phyloP scores from a whole-genome alignment of 2,888 invertebrate species.

The Clivina fossor region DNA sequence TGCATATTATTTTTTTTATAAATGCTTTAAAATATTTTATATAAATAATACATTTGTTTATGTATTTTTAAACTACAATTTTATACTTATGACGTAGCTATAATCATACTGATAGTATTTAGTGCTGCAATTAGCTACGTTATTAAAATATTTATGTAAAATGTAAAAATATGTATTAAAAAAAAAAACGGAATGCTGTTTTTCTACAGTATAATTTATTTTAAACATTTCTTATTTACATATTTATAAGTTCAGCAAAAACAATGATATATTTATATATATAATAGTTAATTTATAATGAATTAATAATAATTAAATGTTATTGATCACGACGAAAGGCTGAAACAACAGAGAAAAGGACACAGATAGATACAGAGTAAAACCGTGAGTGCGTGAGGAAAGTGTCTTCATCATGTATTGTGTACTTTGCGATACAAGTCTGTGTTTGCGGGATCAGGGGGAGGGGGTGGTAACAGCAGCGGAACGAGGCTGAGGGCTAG shows the following conservation, averaged over 20 bases:
- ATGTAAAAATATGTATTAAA: too few species aligned
- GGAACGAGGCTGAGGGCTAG: constrained; percentile 20
- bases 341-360: constrained; percentile 27
- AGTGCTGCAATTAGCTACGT: too few species aligned
- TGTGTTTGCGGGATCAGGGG: constrained; percentile 18
- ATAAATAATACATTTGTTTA: too few species aligned
- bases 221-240: constrained; percentile 31
- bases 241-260: constrained; percentile 33
- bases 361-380: constrained; percentile 28
- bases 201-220: constrained; percentile 33
- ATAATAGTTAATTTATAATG: neutral
- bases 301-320: constrained; percentile 16
- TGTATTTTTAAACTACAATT: too few species aligned
- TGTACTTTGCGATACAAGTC: constrained; percentile 6
- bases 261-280: constrained; percentile 31
- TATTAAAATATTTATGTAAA: too few species aligned
- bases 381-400: constrained; percentile 27
- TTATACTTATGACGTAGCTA: too few species aligned
- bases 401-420: too few species aligned
- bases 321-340: constrained; percentile 29
- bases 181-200: too few species aligned
- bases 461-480: constrained; percentile 9
- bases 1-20: too few species aligned
- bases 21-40: too few species aligned
- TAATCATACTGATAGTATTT: too few species aligned